A percentile compares a stretch with the other conserved stretches of the same genome.
phyloP scores from a whole-genome alignment of 2,888 invertebrate genomes.

The Machimus atricapillus region DNA sequence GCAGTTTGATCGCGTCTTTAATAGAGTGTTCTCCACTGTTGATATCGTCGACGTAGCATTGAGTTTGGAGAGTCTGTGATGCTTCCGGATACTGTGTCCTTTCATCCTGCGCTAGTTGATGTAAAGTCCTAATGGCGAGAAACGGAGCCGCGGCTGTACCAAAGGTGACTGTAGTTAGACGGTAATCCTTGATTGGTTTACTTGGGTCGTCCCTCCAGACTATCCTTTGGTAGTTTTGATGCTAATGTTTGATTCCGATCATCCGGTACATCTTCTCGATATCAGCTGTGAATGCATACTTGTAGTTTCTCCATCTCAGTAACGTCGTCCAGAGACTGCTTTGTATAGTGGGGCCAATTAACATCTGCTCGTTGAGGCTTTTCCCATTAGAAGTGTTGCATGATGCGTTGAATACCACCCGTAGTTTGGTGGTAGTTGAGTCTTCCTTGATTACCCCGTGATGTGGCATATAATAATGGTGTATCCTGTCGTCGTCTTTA shows the following conservation, averaged over 20 bases:
- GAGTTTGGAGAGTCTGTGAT: neutral
- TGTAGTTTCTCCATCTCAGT: neutral
- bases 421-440: no score
- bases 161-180: neutral
- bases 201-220: neutral
- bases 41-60: neutral
- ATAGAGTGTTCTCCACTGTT: neutral
- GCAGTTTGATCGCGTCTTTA: neutral
- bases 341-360: neutral
- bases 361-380: neutral
- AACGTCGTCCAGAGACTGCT: neutral
- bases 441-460: no score
- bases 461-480: no score
- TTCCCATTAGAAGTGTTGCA: neutral
- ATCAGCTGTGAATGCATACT: neutral
- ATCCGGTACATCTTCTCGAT: neutral
- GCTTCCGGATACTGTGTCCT: neutral
- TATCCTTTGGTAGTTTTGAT: neutral
- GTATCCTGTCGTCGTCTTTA: no score
- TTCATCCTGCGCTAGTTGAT: neutral
- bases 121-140: neutral
- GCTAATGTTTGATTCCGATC: neutral
- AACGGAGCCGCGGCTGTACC: neutral
- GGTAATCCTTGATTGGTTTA: neutral
- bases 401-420: neutral